Evolutionary conservation across 2,888 invertebrate genomes (phyloP), one percentile per base, ranked within the genome.

Genomic region (Cosmorhoe ocellata): DNA sequence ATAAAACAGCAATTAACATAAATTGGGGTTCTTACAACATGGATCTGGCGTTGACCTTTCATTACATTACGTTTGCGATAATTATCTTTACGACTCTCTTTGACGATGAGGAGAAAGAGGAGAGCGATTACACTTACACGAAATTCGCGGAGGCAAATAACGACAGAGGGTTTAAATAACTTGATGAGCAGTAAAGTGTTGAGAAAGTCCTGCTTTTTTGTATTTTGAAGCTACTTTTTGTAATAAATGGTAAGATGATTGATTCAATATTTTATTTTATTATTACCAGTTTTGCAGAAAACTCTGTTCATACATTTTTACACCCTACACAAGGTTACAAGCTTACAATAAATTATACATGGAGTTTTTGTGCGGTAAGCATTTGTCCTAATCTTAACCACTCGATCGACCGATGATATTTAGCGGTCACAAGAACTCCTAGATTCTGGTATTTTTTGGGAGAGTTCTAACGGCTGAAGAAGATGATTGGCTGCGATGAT

Each of bases 11-110:
- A 22, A 7, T 28, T 26, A n/a, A 59, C 52, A 45, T 50, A 56
- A 57, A 56, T 60, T 46, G 50, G 51, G 36, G 34, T 39, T n/a
- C 46, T 54, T 18, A 38, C 41, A 54, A 46, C 51, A 80, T 81
- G 75, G 69, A 76, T 56, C 31, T 67, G 31, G 41, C 68, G 27
- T 49, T 66, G 49, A 32, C 68, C n/a, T 61, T 76, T 34, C 80
- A 80, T 59, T 76, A 71, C 40, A 31, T 74, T 12, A 68, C 74
- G 0, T 59, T 74, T 30, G 60, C 69, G 5, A 18, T 75, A 31
- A 59, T 79, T 13, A 4, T 72, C 30, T 72, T 69, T 47, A 57
- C 58, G 37, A 56, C 58, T 22, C 9, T 65, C 10, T 56, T 55
- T 30, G 55, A 56, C 8, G 41, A 48, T 13, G 55, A 58, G 3